A percentile compares a stretch with the other conserved stretches of the same genome.
Conservation (phyloP, 2,888 invertebrate species). For the Leptura quadrifasciata region DNA sequence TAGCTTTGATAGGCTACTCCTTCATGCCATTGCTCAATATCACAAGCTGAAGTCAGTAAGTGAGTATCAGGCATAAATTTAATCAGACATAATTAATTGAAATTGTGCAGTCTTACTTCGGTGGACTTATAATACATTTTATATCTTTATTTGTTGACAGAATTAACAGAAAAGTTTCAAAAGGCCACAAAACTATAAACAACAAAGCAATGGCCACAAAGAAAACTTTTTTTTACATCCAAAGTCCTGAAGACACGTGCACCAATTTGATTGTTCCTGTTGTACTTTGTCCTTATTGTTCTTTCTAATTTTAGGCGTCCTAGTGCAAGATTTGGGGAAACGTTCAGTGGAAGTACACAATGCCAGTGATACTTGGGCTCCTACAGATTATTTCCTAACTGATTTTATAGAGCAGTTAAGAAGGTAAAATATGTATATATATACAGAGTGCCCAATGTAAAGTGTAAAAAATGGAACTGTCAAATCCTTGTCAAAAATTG, state of each 20-base stretch:
- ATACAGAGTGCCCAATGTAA: no score
- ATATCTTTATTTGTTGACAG: no score
- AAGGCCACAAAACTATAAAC: no score
- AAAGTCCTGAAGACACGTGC: background rate
- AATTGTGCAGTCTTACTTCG: no score
- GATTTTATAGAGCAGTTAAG: slow-evolving; percentile 63
- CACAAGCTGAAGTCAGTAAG: slow-evolving; percentile 66
- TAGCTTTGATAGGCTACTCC: slow-evolving; percentile 67
- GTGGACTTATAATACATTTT: no score
- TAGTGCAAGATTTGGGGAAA: slow-evolving; percentile 45
- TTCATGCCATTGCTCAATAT: slow-evolving; percentile 69
- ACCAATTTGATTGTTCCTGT: background rate
- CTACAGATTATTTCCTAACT: slow-evolving; percentile 60
- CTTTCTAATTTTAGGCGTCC: slow-evolving; percentile 52
- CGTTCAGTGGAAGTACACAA: slow-evolving; percentile 59
- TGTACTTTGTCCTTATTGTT: background rate
- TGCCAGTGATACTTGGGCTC: slow-evolving; percentile 58
- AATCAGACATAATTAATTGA: no score
- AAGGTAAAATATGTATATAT: slow-evolving; percentile 46
- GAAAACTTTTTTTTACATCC: no score
- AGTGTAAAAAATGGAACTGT: no score
- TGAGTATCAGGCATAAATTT: slow-evolving; percentile 52
- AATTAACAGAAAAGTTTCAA: no score
- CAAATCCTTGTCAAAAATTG: no score
- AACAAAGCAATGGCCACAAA: no score